Percentiles rank a stretch among this genome's conserved stretches.
phyloP scores from a whole-genome alignment of 2,797 vertebrate species.

The Bradypus variegatus region DNA sequence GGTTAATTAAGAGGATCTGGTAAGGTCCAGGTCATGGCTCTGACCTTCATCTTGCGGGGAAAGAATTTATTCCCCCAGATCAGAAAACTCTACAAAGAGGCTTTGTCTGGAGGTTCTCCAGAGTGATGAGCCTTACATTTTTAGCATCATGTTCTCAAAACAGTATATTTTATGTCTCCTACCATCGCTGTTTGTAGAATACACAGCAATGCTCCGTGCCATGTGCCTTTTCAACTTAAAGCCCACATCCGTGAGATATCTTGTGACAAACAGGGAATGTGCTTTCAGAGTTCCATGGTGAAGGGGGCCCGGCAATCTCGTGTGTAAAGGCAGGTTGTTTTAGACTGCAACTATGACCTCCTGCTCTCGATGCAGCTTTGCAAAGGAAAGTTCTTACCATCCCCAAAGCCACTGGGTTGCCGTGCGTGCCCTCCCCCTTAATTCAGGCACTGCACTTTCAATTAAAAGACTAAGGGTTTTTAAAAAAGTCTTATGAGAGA shows the following conservation, averaged over 20 bases:
- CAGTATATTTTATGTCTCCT: neutral
- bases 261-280: neutral
- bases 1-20: conserved; percentile 44
- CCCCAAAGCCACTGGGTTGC: neutral
- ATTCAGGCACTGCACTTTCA: neutral
- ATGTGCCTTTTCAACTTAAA: neutral
- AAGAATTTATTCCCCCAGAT: neutral
- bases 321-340: neutral
- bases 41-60: conserved; percentile 37
- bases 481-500: neutral
- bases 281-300: neutral
- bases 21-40: conserved; percentile 1
- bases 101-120: conserved; percentile 38
- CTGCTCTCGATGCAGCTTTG: neutral
- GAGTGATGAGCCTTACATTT: neutral
- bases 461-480: neutral
- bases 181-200: neutral
- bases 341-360: neutral
- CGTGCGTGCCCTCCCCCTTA: neutral
- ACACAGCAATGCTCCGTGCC: neutral
- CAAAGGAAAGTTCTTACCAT: neutral
- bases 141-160: conserved; percentile 10
- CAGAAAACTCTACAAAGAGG: conserved; percentile 31
- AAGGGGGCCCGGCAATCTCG: neutral
- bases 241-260: neutral